These are phyloP conservation scores for Trematomus loennbergii DNA, from an alignment of 2,113 vertebrate species.

Conservation along the genomic window DNA sequence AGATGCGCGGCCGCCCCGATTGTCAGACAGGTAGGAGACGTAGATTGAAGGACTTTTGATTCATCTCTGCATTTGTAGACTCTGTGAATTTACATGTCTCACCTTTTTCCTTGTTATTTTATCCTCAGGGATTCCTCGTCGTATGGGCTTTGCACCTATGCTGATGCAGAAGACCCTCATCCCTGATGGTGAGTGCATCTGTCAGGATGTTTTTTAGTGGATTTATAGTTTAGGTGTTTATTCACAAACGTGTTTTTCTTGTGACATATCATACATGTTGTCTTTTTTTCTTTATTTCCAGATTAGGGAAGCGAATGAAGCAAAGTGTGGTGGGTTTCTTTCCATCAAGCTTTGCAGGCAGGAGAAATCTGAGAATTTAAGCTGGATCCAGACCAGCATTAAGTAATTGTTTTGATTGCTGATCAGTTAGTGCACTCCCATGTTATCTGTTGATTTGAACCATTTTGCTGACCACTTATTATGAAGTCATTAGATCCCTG, in stretches of 20 bases:
- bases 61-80: neutral
- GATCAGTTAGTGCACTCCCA: neutral
- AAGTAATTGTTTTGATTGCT: neutral
- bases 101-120: neutral
- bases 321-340: neutral
- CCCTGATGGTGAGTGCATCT: constrained; percentile 25
- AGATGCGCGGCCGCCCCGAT: constrained; percentile 64
- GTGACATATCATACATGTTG: constrained; percentile 13
- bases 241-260: neutral
- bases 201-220: neutral
- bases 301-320: constrained; percentile 20
- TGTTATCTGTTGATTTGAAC: constrained; percentile 10
- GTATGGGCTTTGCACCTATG: constrained; percentile 22
- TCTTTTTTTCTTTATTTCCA: constrained; percentile 44
- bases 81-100: neutral
- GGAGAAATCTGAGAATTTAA: neutral
- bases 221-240: neutral
- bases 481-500: constrained; percentile 33
- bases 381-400: neutral
- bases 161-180: constrained; percentile 47
- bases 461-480: constrained; percentile 23
- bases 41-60: neutral
- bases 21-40: constrained; percentile 79
- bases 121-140: neutral
- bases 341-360: neutral